phyloP scores from a whole-genome alignment of 2,888 invertebrate species.

The Aelia acuminata region DNA sequence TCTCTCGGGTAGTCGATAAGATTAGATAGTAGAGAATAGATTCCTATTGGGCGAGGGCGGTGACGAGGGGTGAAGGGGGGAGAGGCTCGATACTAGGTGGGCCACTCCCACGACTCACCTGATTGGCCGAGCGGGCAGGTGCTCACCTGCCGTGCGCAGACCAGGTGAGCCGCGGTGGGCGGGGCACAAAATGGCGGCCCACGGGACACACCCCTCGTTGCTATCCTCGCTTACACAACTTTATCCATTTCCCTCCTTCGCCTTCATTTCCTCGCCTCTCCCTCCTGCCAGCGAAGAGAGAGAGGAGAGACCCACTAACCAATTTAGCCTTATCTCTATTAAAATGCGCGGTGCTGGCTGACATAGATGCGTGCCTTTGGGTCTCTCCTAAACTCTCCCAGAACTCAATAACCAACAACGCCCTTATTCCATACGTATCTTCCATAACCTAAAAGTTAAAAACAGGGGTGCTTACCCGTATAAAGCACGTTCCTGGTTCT shows the following conservation, averaged over 20 bases:
- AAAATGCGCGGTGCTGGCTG: slow-evolving; percentile 44
- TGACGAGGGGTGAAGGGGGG: slow-evolving; percentile 59
- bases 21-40: slow-evolving; percentile 37
- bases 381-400: background rate
- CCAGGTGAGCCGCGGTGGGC: slow-evolving; percentile 65
- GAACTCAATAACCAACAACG: background rate
- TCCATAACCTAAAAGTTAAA: background rate
- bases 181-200: slow-evolving; percentile 66
- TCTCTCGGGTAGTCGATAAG: too few species aligned
- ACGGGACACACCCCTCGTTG: background rate
- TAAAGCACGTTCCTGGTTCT: too few species aligned
- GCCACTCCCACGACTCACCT: slow-evolving; percentile 50
- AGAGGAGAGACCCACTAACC: background rate
- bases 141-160: slow-evolving; percentile 62
- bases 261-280: slow-evolving; percentile 52
- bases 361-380: background rate
- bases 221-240: slow-evolving; percentile 58
- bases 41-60: background rate
- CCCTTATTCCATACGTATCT: background rate
- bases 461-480: background rate
- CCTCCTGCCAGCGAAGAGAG: too few species aligned
- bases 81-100: slow-evolving; percentile 51
- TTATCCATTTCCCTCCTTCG: slow-evolving; percentile 55
- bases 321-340: slow-evolving; percentile 59
- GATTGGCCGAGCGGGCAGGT: slow-evolving; percentile 60